Base-by-base conservation (phyloP, 1,140 invertebrate genomes). In the Gonatopus flavifemur region DNA sequence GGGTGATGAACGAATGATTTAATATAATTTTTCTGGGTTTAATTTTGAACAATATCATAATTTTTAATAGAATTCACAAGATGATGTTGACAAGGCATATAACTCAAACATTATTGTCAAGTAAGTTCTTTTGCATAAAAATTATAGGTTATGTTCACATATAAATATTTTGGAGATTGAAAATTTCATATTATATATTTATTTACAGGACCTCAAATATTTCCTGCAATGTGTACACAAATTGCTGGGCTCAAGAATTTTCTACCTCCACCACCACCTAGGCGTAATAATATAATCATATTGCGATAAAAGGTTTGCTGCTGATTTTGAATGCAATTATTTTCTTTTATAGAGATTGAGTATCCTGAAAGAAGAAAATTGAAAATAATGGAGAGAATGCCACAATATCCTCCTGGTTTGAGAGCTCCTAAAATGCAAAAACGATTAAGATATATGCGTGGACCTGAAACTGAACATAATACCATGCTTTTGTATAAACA, bases 391-490 rank as follows among this genome's bases (percentile, higher is more conserved):
- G 84, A 86, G 9, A 92, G 87, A 77, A 83, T 87, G 3, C 93
- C 93, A 10, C 77, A 77, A 30, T 87, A 85, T 71, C 84, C 84
- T 32, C 51, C 81, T 1, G 81, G 78, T 36, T 59, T 88, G 3
- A 84, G 83, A 63, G 81, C 88, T 15, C 90, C 87, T 9, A 94
- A 91, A 78, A 92, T 93, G 87, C 85, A 86, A 52, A 95, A 91
- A 66, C 81, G 82, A 36, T 72, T 94, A 0, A 80, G 82, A 20
- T 85, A 88, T 20, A 94, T 97, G 87, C 82, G 93, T 69, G 96
- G 96, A 1, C 93, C 92, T 6, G 96, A 98, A 78, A 30, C 68
- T 16, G 63, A 93, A 36, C 91, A 96, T 58, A 97, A 91, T 67
- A 82, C 82, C 36, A n/a, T n/a, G n/a, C 77, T 98, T 3, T 80